Evolutionary conservation across 2,888 invertebrate species (phyloP).

Genomic region (Acleris literana): DNA sequence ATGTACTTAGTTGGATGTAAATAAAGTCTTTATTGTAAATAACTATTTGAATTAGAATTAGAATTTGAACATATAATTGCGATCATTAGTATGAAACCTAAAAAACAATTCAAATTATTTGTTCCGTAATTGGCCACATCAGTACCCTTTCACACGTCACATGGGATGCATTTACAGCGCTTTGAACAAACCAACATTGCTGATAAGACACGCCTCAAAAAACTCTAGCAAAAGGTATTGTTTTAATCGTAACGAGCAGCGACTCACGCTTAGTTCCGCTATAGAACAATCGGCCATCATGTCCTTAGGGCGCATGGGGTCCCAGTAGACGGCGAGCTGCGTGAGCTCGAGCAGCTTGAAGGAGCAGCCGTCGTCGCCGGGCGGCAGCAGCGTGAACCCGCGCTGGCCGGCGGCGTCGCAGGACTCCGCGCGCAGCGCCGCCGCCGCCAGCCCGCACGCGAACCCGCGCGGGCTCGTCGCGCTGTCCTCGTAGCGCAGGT

Average conservation of each 20-base stretch:
- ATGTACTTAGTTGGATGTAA: too few species aligned
- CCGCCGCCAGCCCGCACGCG: constrained; percentile 94
- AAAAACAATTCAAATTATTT: too few species aligned
- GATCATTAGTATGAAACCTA: too few species aligned
- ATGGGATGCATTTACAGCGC: too few species aligned
- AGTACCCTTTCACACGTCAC: too few species aligned
- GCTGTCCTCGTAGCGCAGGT: constrained; percentile 97
- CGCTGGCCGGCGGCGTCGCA: constrained; percentile 95
- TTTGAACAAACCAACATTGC: too few species aligned
- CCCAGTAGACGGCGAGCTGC: constrained; percentile 96
- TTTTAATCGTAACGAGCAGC: not conserved
- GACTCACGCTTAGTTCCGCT: constrained; percentile 87
- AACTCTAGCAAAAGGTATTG: not conserved
- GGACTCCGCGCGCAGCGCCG: constrained; percentile 94
- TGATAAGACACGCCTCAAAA: not conserved
- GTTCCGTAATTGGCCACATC: too few species aligned
- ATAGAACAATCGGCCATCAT: constrained; percentile 87
- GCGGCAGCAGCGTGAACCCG: constrained; percentile 86
- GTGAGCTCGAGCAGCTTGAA: constrained; percentile 96
- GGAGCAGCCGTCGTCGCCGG: constrained; percentile 85
- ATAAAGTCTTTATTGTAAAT: too few species aligned
- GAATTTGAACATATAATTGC: too few species aligned
- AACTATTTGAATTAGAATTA: too few species aligned
- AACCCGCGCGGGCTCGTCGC: constrained; percentile 88
- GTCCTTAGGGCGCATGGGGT: constrained; percentile 85